phyloP scores from a whole-genome alignment of 2,797 vertebrate genomes.

The Buceros bicornis region DNA sequence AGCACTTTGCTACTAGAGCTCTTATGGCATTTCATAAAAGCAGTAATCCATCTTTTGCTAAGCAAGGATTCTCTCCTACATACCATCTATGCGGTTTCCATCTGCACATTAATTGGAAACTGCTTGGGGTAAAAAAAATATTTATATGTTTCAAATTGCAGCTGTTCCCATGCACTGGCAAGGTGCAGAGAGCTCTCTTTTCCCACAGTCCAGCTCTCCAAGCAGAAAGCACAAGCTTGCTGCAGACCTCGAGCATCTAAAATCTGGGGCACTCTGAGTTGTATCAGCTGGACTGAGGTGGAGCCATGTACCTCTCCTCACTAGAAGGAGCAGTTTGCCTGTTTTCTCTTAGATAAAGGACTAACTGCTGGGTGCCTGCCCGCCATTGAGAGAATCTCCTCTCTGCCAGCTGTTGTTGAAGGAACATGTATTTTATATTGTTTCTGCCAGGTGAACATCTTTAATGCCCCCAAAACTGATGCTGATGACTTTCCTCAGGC shows the following conservation, averaged over 20 bases:
- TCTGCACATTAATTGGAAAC: conserved; percentile 60
- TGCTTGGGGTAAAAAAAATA: conserved; percentile 9
- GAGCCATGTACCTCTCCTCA: fast-evolving
- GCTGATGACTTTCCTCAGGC: background rate
- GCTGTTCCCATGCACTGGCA: conserved; percentile 27
- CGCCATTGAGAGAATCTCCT: background rate
- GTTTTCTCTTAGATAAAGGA: background rate
- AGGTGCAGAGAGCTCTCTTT: conserved; percentile 41
- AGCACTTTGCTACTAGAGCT: background rate
- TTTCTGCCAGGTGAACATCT: background rate
- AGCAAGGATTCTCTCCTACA: conserved; percentile 46
- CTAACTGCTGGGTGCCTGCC: background rate
- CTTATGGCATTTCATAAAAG: conserved; percentile 25
- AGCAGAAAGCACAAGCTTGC: background rate
- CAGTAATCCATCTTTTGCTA: background rate
- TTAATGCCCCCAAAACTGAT: background rate
- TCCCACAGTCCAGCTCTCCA: conserved; percentile 15
- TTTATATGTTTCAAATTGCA: background rate
- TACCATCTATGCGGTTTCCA: conserved; percentile 27
- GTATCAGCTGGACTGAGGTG: background rate
- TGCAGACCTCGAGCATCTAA: background rate
- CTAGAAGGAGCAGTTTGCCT: background rate
- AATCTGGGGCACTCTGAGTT: background rate
- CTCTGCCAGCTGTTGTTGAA: background rate
- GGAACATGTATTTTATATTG: background rate